Conservation (phyloP, 92 coral and sea anemone species). For the Pocillopora grandis region DNA sequence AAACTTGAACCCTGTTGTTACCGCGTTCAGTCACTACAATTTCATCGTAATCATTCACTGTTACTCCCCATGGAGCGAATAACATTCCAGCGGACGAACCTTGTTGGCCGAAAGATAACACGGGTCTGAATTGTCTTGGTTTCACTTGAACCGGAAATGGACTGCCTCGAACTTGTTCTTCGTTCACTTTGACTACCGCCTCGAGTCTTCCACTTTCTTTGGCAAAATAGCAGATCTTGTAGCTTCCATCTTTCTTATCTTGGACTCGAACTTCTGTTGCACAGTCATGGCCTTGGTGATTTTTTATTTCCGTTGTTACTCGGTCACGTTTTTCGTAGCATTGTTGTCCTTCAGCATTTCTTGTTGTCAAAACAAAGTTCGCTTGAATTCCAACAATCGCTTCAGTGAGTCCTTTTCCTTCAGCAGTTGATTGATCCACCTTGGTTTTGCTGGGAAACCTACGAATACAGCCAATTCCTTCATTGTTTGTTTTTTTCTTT, state of each 20-base stretch:
- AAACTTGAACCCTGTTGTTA: not conserved
- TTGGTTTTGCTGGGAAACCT: not conserved
- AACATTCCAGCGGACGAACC: not conserved
- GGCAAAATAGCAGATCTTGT: slow-evolving; percentile 4
- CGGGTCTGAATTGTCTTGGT: not conserved
- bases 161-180: not conserved
- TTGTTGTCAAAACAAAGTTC: not conserved
- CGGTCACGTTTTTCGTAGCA: not conserved
- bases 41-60: slow-evolving; percentile 15
- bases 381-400: slow-evolving; percentile 9
- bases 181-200: not conserved
- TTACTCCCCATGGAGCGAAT: slow-evolving; percentile 1
- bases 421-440: not conserved
- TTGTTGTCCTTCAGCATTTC: slow-evolving; percentile 10
- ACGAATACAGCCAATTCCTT: not conserved
- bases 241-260: not conserved
- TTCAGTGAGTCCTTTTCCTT: slow-evolving; percentile 1
- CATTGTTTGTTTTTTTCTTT: not conserved
- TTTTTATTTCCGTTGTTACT: not conserved
- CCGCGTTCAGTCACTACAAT: slow-evolving; percentile 20
- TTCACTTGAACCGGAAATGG: not conserved
- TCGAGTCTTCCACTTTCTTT: not conserved
- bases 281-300: not conserved
- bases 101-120: not conserved
- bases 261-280: slow-evolving; percentile 1